These are phyloP conservation scores for Gadopsis bispinosus DNA, from an alignment of 2,797 vertebrate species.

Conservation along the genomic window DNA sequence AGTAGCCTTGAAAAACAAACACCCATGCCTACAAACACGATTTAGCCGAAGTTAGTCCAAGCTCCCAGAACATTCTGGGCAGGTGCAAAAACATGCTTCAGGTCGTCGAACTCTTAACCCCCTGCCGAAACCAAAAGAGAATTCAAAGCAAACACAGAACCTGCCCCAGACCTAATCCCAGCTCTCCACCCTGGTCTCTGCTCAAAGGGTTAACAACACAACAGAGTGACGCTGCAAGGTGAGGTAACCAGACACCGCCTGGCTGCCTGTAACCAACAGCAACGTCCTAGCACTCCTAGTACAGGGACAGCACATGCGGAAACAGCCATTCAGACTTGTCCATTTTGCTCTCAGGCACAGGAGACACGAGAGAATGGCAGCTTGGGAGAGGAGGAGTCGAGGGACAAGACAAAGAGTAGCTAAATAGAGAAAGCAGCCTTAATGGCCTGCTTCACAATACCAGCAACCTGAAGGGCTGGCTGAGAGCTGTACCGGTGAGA, in stretches of 20 bases:
- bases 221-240: constrained; percentile 77
- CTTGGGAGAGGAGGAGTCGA: constrained; percentile 51
- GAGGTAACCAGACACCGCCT: constrained; percentile 84
- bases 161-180: constrained; percentile 35
- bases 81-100: constrained; percentile 72
- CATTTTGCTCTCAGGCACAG: constrained; percentile 66
- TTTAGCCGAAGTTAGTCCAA: constrained; percentile 30
- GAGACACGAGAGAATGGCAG: constrained; percentile 48
- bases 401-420: constrained; percentile 62
- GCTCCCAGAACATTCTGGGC: constrained; percentile 34
- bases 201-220: constrained; percentile 78
- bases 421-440: constrained; percentile 54
- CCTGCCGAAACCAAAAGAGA: constrained; percentile 51
- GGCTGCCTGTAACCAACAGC: constrained; percentile 79
- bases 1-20: constrained; percentile 63
- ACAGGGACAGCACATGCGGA: constrained; percentile 57
- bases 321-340: constrained; percentile 67
- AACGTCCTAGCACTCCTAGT: constrained; percentile 69
- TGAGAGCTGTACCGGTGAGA: constrained; percentile 33
- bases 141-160: constrained; percentile 69
- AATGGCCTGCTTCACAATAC: constrained; percentile 46
- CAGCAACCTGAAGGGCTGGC: constrained; percentile 45
- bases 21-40: constrained; percentile 32
- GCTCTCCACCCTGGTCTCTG: constrained; percentile 61
- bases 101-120: constrained; percentile 45